Base-by-base conservation (phyloP, 2,888 invertebrate species). In the Panopea generosa region DNA sequence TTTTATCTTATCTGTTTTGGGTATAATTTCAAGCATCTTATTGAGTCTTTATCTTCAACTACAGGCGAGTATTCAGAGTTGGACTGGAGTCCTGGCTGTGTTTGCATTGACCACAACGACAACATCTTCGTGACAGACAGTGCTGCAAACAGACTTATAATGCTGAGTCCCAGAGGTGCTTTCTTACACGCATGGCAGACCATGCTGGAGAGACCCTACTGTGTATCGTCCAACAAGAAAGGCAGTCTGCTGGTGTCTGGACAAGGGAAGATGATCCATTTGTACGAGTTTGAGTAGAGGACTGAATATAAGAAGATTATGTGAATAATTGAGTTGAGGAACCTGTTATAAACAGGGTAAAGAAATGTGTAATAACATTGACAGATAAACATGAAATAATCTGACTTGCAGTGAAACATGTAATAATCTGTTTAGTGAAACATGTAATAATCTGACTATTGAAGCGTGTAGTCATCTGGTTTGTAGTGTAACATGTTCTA, bases 101-200 rank as follows among this genome's bases (percentile, higher is more conserved):
- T 76, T 6, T 80, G 78, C 38, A 77, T 82, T n/a, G 78, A 82
- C 22, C 73, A 78, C 38, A 49, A 65, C 20, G 75, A 72, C 33
- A 67, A 72, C 26, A 69, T 84, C 27, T 82, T 83, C 73, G 80
- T 83, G 38, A 63, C 82, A 7, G 83, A 84, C 61, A 61, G 49
- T 27, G 40, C 57, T 22, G 62, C 69, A 0, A 79, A 82, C 49
- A 67, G 74, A 11, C 60, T 84, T 3, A 53, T 84, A 7, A 60
- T 76, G n/a, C 71, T 83, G 0, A 68, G 59, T 47, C 52, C 53
- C 2, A 56, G 52, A 14, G 84, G 76, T 22, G 33, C 72, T 24
- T 66, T 69, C 45, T 56, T 81, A 16, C 67, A 80, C 40, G 77
- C 83, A 50, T 84, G 84, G 84, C 67, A 26, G 20, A 72, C 70